Conservation (phyloP, 2,797 vertebrate genomes). For the Epinephelus coioides region DNA sequence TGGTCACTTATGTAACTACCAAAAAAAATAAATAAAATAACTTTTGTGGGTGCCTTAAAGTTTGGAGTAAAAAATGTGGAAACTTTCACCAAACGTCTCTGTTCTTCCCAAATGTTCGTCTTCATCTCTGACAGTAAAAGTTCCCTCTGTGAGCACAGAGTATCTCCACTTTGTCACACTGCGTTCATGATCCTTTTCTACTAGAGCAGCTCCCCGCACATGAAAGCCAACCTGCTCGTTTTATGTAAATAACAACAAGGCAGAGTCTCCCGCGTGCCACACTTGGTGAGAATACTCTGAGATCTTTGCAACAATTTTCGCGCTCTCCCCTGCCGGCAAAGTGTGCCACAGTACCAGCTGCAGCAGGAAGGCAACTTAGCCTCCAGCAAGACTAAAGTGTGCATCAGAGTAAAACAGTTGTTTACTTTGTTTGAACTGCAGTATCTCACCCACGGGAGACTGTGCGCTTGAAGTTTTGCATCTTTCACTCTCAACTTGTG, state of each 20-base stretch:
- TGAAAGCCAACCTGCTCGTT: conserved; percentile 73
- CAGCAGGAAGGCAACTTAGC: conserved; percentile 88
- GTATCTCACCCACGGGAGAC: conserved; percentile 89
- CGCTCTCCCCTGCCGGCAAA: conserved; percentile 80
- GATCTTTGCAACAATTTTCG: conserved; percentile 70
- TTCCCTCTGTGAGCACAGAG: conserved; percentile 20
- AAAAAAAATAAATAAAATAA: neutral
- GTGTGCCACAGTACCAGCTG: conserved; percentile 81
- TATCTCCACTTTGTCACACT: conserved; percentile 27
- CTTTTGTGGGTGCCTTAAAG: conserved; percentile 29
- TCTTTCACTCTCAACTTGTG: conserved; percentile 88
- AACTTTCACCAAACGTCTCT: conserved; percentile 20
- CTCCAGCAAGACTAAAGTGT: conserved; percentile 94
- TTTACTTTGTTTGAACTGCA: conserved; percentile 95
- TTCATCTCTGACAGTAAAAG: conserved; percentile 30
- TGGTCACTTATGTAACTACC: conserved; percentile 19
- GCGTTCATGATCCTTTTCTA: conserved; percentile 18
- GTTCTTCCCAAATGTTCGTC: conserved; percentile 25
- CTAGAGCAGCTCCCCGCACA: conserved; percentile 37
- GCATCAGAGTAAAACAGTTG: conserved; percentile 94
- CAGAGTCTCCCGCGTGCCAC: conserved; percentile 66
- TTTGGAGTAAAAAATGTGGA: neutral
- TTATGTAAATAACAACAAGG: conserved; percentile 74
- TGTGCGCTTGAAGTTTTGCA: conserved; percentile 88
- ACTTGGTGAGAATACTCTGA: conserved; percentile 66